These are phyloP conservation scores for Sphaerodactylus townsendi DNA, from an alignment of 2,113 vertebrate species.

Conservation along the genomic window DNA sequence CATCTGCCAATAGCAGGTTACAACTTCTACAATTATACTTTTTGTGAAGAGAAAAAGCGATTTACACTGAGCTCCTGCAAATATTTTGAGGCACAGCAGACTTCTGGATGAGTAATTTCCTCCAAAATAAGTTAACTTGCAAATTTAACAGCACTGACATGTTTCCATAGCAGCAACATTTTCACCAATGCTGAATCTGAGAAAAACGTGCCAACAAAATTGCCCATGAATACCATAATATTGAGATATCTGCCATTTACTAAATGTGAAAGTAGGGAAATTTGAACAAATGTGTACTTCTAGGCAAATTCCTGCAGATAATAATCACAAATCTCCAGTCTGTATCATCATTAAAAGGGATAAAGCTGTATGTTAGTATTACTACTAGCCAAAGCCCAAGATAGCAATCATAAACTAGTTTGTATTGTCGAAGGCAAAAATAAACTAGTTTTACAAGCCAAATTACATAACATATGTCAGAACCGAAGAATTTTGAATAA, in stretches of 20 bases:
- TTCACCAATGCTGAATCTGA: not conserved
- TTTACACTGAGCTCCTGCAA: not conserved
- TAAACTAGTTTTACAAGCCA: not conserved
- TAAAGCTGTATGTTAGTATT: not conserved
- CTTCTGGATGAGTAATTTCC: slow-evolving; percentile 25
- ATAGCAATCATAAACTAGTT: not conserved
- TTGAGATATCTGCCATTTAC: slow-evolving; percentile 1
- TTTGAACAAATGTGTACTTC: slow-evolving; percentile 11
- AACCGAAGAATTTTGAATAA: not conserved
- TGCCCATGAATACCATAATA: not conserved
- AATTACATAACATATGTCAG: slow-evolving; percentile 15
- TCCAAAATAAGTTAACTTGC: not conserved
- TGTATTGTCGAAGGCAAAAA: no score
- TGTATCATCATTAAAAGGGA: not conserved
- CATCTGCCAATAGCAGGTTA: not conserved
- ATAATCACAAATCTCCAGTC: not conserved
- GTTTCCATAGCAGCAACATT: slow-evolving; percentile 13
- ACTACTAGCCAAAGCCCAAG: not conserved
- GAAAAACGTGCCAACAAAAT: slow-evolving; percentile 11
- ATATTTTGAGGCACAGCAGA: not conserved
- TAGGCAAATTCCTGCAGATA: slow-evolving; percentile 7
- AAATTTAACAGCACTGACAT: slow-evolving; percentile 27
- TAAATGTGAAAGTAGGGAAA: not conserved
- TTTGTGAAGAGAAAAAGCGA: not conserved
- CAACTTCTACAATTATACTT: not conserved